phyloP scores from a whole-genome alignment of 2,888 invertebrate genomes.

The Phyllotreta striolata region DNA sequence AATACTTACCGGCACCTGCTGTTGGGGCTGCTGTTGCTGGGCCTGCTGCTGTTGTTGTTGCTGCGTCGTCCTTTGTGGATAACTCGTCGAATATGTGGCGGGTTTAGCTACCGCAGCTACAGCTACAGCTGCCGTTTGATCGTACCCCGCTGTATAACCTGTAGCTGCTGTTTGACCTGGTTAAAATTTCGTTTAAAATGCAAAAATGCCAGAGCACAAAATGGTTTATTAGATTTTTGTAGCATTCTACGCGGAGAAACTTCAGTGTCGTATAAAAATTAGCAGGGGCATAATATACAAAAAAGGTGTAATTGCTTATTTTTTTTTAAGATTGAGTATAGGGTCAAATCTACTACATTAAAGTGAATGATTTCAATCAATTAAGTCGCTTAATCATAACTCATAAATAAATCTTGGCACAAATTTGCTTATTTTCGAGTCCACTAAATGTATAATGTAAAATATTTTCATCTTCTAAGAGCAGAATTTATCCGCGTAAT shows the following conservation, averaged over 20 bases:
- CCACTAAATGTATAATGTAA: no score
- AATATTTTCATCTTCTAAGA: no score
- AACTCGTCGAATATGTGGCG: constrained; percentile 76
- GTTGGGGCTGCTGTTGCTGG: no score
- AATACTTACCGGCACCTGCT: constrained; percentile 57
- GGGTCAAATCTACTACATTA: no score
- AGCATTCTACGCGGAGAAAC: no score
- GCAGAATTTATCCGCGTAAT: no score
- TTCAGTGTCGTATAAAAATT: constrained; percentile 12
- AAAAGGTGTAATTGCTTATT: no score
- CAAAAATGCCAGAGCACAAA: constrained; percentile 48
- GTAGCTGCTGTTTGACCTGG: constrained; percentile 71
- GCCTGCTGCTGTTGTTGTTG: constrained; percentile 48
- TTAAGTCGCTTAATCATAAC: no score
- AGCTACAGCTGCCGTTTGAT: constrained; percentile 63
- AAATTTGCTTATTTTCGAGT: no score
- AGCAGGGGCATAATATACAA: constrained; percentile 19
- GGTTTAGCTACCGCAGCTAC: constrained; percentile 70
- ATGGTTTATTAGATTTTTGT: neutral
- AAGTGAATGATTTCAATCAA: no score
- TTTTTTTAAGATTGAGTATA: no score
- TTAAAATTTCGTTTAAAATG: constrained; percentile 56
- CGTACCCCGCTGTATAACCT: constrained; percentile 70
- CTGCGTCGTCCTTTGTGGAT: constrained; percentile 66
- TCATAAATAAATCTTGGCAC: no score